Evolutionary conservation across 1,140 invertebrate genomes (phyloP).

Genomic region (Brachionus plicatilis): DNA sequence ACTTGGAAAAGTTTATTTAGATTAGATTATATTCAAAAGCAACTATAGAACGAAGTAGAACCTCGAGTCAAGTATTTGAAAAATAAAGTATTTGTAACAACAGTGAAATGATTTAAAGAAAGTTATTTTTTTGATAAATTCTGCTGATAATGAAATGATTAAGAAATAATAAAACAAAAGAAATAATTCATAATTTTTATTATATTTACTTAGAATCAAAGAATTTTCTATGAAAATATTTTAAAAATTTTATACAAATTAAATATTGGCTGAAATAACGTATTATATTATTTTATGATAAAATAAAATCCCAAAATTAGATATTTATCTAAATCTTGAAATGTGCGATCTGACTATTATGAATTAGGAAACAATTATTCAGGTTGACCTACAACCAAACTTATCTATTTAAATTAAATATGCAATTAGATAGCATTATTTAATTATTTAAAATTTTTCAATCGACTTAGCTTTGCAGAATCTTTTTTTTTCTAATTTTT

Average conservation of each 20-base stretch:
- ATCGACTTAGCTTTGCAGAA: too few relatives aligned
- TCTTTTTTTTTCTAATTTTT: too few relatives aligned
- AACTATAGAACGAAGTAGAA: not conserved
- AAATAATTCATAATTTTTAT: not conserved
- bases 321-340: not conserved
- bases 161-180: not conserved
- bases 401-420: not conserved
- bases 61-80: too few relatives aligned
- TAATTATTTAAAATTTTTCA: not conserved
- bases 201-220: not conserved
- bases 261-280: not conserved
- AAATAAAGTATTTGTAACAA: not conserved
- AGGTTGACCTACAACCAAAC: not conserved
- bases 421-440: not conserved
- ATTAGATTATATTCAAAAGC: not conserved
- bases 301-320: not conserved
- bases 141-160: not conserved
- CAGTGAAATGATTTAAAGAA: not conserved
- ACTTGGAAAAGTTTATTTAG: not conserved
- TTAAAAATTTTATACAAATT: not conserved
- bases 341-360: not conserved
- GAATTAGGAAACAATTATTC: not conserved
- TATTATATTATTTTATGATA: not conserved
- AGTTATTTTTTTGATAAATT: not conserved
- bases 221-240: not conserved